These are phyloP conservation scores for Chiloscyllium punctatum DNA, from an alignment of 2,797 vertebrate genomes.

Conservation along the genomic window DNA sequence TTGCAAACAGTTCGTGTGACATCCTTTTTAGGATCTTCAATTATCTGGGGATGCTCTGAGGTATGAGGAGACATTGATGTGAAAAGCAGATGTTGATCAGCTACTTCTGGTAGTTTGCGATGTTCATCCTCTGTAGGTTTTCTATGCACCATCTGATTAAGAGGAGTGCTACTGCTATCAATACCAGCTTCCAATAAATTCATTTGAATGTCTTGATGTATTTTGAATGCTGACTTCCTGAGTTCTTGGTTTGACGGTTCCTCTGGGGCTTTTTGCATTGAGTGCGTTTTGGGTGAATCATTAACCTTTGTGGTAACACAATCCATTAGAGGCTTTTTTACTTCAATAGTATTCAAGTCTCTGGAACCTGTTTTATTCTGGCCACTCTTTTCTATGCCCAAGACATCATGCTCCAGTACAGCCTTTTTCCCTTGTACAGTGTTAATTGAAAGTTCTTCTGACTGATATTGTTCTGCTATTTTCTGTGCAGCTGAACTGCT, in stretches of 20 bases:
- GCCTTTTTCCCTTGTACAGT: neutral
- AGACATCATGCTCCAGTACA: neutral
- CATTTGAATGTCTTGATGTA: neutral
- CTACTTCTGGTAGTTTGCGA: neutral
- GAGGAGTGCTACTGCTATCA: neutral
- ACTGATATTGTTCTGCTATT: conserved; percentile 2
- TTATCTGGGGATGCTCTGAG: neutral
- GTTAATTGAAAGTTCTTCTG: neutral
- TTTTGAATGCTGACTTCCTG: neutral
- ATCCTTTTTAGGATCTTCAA: neutral
- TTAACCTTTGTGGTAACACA: neutral
- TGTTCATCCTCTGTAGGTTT: neutral
- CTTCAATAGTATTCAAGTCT: neutral
- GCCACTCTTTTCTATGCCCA: neutral
- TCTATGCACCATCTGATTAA: neutral
- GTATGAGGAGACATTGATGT: neutral
- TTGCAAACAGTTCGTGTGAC: neutral
- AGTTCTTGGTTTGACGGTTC: neutral
- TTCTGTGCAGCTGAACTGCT: neutral
- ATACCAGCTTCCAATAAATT: neutral
- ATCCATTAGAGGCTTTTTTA: neutral
- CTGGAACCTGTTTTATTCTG: neutral
- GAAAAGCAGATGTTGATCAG: neutral
- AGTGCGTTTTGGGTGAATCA: neutral
- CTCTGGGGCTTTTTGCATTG: neutral